Evolutionary conservation across 2,888 invertebrate genomes (phyloP).

Genomic region (Loripinus fragilis): DNA sequence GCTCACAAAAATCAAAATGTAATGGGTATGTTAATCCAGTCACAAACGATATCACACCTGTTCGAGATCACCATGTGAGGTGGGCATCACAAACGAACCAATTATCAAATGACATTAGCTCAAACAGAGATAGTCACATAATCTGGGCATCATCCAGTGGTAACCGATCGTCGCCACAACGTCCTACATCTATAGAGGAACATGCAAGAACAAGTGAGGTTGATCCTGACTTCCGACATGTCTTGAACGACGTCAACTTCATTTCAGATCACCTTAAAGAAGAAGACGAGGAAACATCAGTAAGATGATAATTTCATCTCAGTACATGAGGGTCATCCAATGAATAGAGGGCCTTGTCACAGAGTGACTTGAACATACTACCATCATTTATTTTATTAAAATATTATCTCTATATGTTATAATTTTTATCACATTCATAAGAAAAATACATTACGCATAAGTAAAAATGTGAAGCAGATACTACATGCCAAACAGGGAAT

Average conservation of each 20-base stretch:
- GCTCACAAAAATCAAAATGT: conserved; percentile 16
- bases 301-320: no score
- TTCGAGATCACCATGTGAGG: neutral
- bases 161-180: conserved; percentile 5
- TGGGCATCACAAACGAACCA: conserved; percentile 47
- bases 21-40: conserved; percentile 58
- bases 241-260: conserved; percentile 83
- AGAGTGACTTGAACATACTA: no score
- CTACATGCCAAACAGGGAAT: no score
- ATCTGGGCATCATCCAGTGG: conserved; percentile 23
- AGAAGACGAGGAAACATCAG: conserved; percentile 73
- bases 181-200: neutral
- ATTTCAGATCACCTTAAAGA: conserved; percentile 77
- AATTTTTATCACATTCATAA: no score
- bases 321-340: no score
- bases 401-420: no score
- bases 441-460: no score
- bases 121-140: neutral
- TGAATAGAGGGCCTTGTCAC: no score
- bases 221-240: conserved; percentile 92
- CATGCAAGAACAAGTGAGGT: conserved; percentile 11
- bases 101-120: conserved; percentile 26
- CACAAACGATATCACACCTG: neutral
- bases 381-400: no score
- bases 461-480: no score